Percentiles rank a stretch among this genome's conserved stretches.
Evolutionary conservation across 1,140 invertebrate genomes (phyloP).

Genomic region (Uloborus diversus): DNA sequence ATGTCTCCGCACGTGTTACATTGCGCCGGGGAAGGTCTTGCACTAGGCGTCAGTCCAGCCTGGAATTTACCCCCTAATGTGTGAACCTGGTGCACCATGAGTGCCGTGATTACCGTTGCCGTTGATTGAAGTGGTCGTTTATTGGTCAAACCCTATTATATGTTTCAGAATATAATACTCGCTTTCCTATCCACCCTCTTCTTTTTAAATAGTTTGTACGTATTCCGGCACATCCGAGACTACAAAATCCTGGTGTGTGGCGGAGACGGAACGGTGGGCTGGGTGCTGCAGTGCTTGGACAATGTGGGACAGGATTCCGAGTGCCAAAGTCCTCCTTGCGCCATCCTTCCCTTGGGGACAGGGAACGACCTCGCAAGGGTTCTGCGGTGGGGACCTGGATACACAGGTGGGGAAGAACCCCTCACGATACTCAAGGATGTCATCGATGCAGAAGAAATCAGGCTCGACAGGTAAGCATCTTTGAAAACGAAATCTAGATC

Average conservation of each 20-base stretch:
- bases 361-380: constrained; percentile 97
- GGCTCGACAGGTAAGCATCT: constrained; percentile 78
- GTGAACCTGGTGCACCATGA: no score
- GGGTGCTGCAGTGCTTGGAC: constrained; percentile 98
- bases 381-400: constrained; percentile 95
- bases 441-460: constrained; percentile 98
- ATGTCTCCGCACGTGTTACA: no score
- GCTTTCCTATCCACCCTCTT: no score
- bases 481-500: no score
- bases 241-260: constrained; percentile 99
- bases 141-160: no score
- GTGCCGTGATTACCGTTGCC: no score
- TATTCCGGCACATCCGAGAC: constrained; percentile 97
- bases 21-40: no score
- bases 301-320: constrained; percentile 98
- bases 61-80: no score
- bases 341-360: constrained; percentile 97
- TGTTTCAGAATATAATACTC: no score
- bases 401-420: constrained; percentile 97
- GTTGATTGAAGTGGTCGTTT: no score
- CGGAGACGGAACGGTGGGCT: constrained; percentile 98
- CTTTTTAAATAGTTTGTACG: constrained; percentile 82
- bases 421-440: constrained; percentile 94
- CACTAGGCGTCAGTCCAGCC: no score
- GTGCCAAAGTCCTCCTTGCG: constrained; percentile 97